Evolutionary conservation across 2,888 invertebrate species (phyloP), one percentile per base, ranked within the genome.

Genomic region (Orgyia antiqua): DNA sequence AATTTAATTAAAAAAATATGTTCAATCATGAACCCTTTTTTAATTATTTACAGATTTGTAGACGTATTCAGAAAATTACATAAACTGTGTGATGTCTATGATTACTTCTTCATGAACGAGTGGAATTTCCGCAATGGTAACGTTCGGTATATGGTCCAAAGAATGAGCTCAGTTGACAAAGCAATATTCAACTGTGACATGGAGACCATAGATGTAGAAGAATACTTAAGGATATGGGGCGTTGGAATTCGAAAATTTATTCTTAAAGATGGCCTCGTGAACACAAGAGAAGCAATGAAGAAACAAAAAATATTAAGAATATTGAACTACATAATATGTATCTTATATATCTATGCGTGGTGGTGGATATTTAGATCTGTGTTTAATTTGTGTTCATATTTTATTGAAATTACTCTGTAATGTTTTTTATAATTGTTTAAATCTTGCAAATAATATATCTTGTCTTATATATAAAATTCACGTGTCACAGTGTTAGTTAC

Each of bases 101-200:
- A 38, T 0, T 51, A 31, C n/a, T 55, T 49, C 9, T 1, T 25
- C 1, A 33, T 8, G 33, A 45, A 23, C 4, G 30, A 33, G 3
- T 40, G 36, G 29, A 18, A 7, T 13, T 52, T 9, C 24, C 39
- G 24, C 21, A 26, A 36, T 6, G 29, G 37, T 10, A 41, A 37
- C 5, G 5, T 24, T 0, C 10, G 9, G 4, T n/a, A 9, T 1
- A 19, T 37, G 27, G 13, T 30, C 5, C 2, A n/a, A 1, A 25
- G 24, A 8, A 21, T 51, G 20, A 45, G 43, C n/a, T 23, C 43
- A 2, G 33, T 39, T 0, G 54, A 55, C 24, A 41, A 33, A 26
- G 9, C 11, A 0, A 43, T 55, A 0, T 55, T 45, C 18, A 47
- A 52, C 23, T 51, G 49, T 9, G 38, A 55, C 24, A 2, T 51